Base-by-base conservation (phyloP, 2,888 invertebrate genomes). In the Ochropleura leucogaster region DNA sequence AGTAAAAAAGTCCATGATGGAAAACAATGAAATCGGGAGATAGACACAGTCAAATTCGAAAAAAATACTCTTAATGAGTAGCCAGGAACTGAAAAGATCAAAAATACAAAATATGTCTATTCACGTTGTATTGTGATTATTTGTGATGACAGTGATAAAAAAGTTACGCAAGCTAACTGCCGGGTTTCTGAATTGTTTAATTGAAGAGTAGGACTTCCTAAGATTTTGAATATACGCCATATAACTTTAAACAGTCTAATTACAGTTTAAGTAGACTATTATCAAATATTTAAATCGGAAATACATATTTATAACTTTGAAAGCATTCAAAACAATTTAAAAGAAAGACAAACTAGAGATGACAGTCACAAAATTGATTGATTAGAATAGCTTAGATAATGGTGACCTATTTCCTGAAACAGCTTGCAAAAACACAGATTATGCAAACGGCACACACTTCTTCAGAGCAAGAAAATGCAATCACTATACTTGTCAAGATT, bases 91-190 rank as follows among this genome's bases (percentile, higher is more conserved):
- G 4, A 7, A 30, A 46, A 46, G 6, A 46, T 14, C 18, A 30
- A n/a, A 1, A 7, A 67, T 10, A 30, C 4, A 46, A 55, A 69
- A 53, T 4, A n/a, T 46, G 6, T 6, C 12, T n/a, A 71, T 46
- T 40, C 10, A 55, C n/a, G 10, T 16, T 14, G 12, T 40, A 40
- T 40, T 10, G 30, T 69, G 16, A 55, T 71, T 8, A 44, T 16
- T n/a, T 10, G 30, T 30, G n/a, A 72, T 71, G 9, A 44, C 30
- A 44, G 30, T 30, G 18, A 44, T n/a, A 51, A 53, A n/a, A 70
- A 53, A 30, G 20, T 44, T 6, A 51, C 12, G 44, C 12, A 46
- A 73, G 9, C 44, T 51, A 49, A 73, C 14, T 71, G 8, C 30
- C 8, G 4, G 3, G 16, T 16, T 30, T 40, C 30, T 6, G 7